Evolutionary conservation across 1,140 invertebrate species (phyloP).

Genomic region (Orius insidiosus): DNA sequence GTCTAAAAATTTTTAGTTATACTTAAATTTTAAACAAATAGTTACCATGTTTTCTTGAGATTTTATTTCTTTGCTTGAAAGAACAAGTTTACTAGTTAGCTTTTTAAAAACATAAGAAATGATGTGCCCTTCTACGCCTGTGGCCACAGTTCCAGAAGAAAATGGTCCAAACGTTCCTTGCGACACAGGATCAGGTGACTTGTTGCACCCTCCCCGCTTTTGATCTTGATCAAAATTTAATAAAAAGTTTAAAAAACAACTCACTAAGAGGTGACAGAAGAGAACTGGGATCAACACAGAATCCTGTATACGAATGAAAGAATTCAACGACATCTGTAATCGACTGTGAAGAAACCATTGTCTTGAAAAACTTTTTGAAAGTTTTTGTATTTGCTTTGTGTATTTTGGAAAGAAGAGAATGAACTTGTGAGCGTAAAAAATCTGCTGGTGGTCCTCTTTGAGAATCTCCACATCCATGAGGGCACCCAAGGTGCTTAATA

Average conservation of each 20-base stretch:
- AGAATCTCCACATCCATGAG: conserved; percentile 70
- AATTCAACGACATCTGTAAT: conserved; percentile 78
- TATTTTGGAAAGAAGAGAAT: conserved; percentile 61
- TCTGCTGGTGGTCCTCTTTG: conserved; percentile 75
- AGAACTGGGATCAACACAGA: conserved; percentile 77
- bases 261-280: conserved; percentile 71
- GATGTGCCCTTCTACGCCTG: conserved; percentile 73
- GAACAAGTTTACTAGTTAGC: conserved; percentile 71
- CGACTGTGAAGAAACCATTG: conserved; percentile 56
- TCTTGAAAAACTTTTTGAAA: conserved; percentile 61
- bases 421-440: conserved; percentile 71
- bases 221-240: conserved; percentile 35
- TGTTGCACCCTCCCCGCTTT: conserved; percentile 41
- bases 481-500: conserved; percentile 81
- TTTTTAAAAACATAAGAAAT: conserved; percentile 73
- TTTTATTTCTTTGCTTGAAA: conserved; percentile 66
- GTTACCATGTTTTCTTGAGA: conserved; percentile 79
- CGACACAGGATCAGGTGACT: conserved; percentile 42
- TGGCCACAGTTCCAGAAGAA: conserved; percentile 36
- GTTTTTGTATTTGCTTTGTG: conserved; percentile 45
- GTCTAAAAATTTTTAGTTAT: conserved; percentile 30
- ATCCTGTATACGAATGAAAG: conserved; percentile 87
- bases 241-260: conserved; percentile 26
- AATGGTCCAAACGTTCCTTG: conserved; percentile 67
- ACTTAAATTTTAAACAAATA: not conserved